A percentile compares a stretch with the other conserved stretches of the same genome.
These are phyloP conservation scores for Euzophera pinguis DNA, from an alignment of 2,888 invertebrate species.

Conservation along the genomic window DNA sequence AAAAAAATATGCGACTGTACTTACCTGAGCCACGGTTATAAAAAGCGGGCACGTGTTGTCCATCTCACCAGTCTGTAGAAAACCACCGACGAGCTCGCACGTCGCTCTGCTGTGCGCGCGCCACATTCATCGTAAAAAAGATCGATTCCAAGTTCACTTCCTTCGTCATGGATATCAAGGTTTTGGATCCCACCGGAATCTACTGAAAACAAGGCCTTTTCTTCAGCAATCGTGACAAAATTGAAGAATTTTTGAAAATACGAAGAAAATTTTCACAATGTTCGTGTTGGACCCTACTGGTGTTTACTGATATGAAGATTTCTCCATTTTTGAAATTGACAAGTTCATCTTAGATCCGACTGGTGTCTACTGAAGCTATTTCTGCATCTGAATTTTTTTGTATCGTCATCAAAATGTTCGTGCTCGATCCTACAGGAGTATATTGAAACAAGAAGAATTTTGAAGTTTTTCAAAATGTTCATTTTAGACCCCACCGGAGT, in stretches of 20 bases:
- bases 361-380: conserved; percentile 49
- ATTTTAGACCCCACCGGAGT: conserved; percentile 63
- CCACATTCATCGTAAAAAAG: conserved; percentile 65
- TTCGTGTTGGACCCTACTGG: conserved; percentile 64
- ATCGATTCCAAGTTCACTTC: conserved; percentile 55
- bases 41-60: conserved; percentile 66
- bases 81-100: conserved; percentile 48
- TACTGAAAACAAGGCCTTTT: conserved; percentile 44
- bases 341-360: conserved; percentile 66
- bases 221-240: conserved; percentile 25
- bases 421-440: conserved; percentile 17
- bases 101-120: conserved; percentile 45
- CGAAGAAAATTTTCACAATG: conserved; percentile 39
- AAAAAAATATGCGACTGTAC: conserved; percentile 67
- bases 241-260: conserved; percentile 2
- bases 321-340: conserved; percentile 23
- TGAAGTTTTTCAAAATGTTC: conserved; percentile 51
- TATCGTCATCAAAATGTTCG: conserved; percentile 18
- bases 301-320: conserved; percentile 49
- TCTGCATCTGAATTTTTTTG: neutral
- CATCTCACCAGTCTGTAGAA: conserved; percentile 59
- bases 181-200: conserved; percentile 74
- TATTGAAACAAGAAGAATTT: neutral
- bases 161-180: conserved; percentile 64
- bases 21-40: conserved; percentile 64